Evolutionary conservation across 2,888 invertebrate species (phyloP).

Genomic region (Flabesymbios commensalis): DNA sequence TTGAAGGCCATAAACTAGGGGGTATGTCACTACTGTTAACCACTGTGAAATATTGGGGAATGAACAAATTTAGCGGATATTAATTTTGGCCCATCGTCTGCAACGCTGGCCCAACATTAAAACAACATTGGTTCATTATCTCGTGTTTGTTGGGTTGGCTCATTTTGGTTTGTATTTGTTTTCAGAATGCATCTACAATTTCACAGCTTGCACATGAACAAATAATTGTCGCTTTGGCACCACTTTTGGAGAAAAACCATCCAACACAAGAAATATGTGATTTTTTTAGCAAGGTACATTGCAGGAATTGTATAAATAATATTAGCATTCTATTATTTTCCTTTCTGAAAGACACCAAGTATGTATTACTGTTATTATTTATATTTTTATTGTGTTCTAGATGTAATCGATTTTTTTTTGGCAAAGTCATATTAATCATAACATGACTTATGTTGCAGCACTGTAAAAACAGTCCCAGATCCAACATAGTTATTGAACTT

Average conservation of each 20-base stretch:
- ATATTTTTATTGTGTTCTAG: not conserved
- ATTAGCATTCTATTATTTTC: not conserved
- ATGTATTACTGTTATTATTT: not conserved
- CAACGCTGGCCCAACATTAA: too few species aligned
- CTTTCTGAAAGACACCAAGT: not conserved
- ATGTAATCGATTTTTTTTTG: not conserved
- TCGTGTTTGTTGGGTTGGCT: too few species aligned
- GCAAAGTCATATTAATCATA: not conserved
- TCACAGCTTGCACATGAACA: conserved; percentile 61
- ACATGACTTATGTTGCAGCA: conserved; percentile 61
- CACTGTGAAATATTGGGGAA: not conserved
- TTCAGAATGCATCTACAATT: conserved; percentile 57
- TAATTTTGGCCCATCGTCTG: too few species aligned
- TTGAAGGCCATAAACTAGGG: not conserved
- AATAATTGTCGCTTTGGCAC: conserved; percentile 66
- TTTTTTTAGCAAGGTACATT: conserved; percentile 64
- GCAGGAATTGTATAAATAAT: not conserved
- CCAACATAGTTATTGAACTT: conserved; percentile 71
- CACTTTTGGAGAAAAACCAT: conserved; percentile 71
- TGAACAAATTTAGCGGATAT: not conserved
- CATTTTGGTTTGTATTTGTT: conserved; percentile 1
- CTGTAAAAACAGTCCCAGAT: conserved; percentile 72
- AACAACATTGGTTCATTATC: too few species aligned
- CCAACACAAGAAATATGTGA: conserved; percentile 69
- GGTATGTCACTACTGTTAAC: not conserved